phyloP scores from a whole-genome alignment of 2,888 invertebrate species.

The Aporophyla nigra region DNA sequence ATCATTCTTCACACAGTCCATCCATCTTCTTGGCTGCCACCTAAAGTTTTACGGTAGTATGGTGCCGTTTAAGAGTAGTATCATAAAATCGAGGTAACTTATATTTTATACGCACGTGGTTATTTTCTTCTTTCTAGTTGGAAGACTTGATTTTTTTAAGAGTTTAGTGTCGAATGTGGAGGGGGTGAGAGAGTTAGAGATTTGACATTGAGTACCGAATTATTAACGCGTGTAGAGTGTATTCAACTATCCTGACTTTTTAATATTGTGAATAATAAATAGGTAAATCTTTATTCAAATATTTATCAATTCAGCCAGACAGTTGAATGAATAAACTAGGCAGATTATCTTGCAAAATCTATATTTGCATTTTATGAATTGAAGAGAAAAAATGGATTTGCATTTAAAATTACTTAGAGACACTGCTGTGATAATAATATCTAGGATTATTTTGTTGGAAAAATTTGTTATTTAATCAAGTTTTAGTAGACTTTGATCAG shows the following conservation, averaged over 20 bases:
- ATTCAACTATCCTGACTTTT: neutral
- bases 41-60: too few species aligned
- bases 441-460: neutral
- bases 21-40: too few species aligned
- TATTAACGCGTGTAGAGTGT: neutral
- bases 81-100: too few species aligned
- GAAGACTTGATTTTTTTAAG: too few species aligned
- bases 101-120: too few species aligned
- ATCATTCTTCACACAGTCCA: too few species aligned
- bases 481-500: neutral
- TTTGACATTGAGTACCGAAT: neutral
- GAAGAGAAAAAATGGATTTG: neutral
- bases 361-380: constrained; percentile 3
- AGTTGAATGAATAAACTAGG: constrained; percentile 1
- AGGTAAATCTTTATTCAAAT: neutral
- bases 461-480: neutral
- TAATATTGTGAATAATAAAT: neutral
- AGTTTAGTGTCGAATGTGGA: neutral
- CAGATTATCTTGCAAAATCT: neutral
- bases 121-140: too few species aligned
- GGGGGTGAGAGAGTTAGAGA: too few species aligned
- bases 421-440: neutral
- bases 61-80: too few species aligned
- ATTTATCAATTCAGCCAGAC: constrained; percentile 3
- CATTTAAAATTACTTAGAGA: neutral